Conservation (phyloP, 1,140 invertebrate genomes). For the Sipha flava region DNA sequence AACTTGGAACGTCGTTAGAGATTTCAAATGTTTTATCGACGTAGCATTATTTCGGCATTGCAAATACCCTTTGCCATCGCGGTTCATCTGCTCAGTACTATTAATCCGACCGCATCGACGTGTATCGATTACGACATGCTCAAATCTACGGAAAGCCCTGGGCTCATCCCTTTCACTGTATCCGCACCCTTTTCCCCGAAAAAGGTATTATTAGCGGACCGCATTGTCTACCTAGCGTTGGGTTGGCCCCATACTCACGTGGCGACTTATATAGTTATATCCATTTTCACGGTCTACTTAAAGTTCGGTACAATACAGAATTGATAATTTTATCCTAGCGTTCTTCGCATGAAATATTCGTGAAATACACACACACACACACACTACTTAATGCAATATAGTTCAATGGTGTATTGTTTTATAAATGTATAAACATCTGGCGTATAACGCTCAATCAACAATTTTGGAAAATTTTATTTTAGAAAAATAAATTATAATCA, state of each 20-base stretch:
- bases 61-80: not conserved
- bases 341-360: too few relatives aligned
- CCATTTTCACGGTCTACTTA: not conserved
- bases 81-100: not conserved
- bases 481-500: too few relatives aligned
- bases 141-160: conserved; percentile 8
- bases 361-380: too few relatives aligned
- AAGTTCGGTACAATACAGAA: not conserved
- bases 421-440: too few relatives aligned
- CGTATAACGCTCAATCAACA: too few relatives aligned
- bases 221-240: not conserved
- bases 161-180: not conserved
- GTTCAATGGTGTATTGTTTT: too few relatives aligned
- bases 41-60: not conserved
- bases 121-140: conserved; percentile 13
- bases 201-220: not conserved
- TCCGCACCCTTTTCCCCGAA: not conserved
- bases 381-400: too few relatives aligned
- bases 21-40: not conserved
- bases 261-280: not conserved
- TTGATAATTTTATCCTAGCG: not conserved
- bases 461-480: too few relatives aligned
- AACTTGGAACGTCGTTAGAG: not conserved
- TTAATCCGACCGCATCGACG: conserved; percentile 12
- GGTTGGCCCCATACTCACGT: not conserved